phyloP scores from a whole-genome alignment of 2,113 vertebrate genomes.

The Myrmecophaga tridactyla region DNA sequence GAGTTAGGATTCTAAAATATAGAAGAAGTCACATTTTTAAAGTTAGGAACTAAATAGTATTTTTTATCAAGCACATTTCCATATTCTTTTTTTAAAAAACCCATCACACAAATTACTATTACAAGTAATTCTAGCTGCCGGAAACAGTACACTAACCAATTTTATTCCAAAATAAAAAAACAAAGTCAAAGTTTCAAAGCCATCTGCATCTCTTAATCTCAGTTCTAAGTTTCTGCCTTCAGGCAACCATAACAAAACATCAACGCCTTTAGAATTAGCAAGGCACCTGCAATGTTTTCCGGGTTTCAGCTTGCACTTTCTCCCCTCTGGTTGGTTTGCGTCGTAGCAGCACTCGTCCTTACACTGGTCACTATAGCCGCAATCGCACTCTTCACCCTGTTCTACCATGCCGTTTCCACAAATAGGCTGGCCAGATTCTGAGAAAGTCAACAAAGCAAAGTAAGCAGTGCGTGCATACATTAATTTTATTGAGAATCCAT shows the following conservation, averaged over 20 bases:
- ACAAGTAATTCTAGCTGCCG: background rate
- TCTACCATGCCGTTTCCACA: slow-evolving; percentile 98
- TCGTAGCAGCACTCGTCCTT: slow-evolving; percentile 91
- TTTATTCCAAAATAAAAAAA: background rate
- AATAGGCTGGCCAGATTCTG: slow-evolving; percentile 97
- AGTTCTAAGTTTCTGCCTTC: background rate
- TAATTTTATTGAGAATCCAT: slow-evolving; percentile 18
- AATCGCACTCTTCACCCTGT: slow-evolving; percentile 94
- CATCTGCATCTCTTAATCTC: background rate
- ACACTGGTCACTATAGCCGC: slow-evolving; percentile 97
- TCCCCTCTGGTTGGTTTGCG: slow-evolving; percentile 89
- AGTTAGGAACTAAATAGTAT: background rate
- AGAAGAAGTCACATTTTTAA: background rate
- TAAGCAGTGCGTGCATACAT: background rate
- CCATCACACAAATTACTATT: background rate
- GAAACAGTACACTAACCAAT: background rate
- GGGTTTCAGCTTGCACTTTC: slow-evolving; percentile 90
- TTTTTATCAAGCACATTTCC: background rate
- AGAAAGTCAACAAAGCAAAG: slow-evolving; percentile 3
- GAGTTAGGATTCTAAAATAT: slow-evolving; percentile 39
- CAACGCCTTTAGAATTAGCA: background rate
- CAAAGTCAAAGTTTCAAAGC: background rate
- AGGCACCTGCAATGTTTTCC: slow-evolving; percentile 91
- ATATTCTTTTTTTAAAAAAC: background rate
- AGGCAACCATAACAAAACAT: background rate